phyloP scores from a whole-genome alignment of 2,888 invertebrate species.

The Hypselothyrea guttata region DNA sequence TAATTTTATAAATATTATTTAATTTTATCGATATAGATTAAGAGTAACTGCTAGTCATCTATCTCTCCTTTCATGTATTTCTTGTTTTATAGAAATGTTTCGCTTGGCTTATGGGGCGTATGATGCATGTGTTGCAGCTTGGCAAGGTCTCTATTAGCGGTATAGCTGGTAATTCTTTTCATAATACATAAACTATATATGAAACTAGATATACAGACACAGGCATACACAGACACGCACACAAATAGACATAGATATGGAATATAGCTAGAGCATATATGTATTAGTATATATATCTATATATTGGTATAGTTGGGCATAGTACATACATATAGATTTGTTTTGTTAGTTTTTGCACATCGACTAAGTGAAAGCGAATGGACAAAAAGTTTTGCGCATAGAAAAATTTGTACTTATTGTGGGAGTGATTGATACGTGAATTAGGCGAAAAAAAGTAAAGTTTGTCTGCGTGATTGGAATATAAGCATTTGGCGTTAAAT shows the following conservation, averaged over 20 bases:
- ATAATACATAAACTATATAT: conserved; percentile 10
- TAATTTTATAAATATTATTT: no score
- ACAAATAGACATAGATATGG: conserved; percentile 14
- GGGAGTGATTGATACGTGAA: conserved; percentile 56
- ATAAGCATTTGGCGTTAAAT: conserved; percentile 24
- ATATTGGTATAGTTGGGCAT: no score
- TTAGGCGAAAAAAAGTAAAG: conserved; percentile 51
- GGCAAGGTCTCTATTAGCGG: conserved; percentile 19
- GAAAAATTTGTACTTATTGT: conserved; percentile 52
- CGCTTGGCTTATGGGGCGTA: conserved; percentile 30
- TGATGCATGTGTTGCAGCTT: conserved; percentile 25
- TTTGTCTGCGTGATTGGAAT: conserved; percentile 52
- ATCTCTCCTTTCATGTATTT: background rate
- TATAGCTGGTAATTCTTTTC: conserved; percentile 9
- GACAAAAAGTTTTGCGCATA: conserved; percentile 42
- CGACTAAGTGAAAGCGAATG: conserved; percentile 43
- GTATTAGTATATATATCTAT: conserved; percentile 5
- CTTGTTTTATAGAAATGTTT: conserved; percentile 4
- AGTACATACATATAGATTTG: conserved; percentile 1
- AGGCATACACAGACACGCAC: conserved; percentile 14
- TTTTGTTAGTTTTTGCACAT: conserved; percentile 26
- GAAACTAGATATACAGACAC: conserved; percentile 12
- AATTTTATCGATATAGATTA: no score
- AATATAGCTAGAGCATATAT: conserved; percentile 1
- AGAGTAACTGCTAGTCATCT: conserved; percentile 1